A percentile compares a stretch with the other conserved stretches of the same genome.
phyloP scores from a whole-genome alignment of 2,797 vertebrate genomes.

The Malurus splendens region DNA sequence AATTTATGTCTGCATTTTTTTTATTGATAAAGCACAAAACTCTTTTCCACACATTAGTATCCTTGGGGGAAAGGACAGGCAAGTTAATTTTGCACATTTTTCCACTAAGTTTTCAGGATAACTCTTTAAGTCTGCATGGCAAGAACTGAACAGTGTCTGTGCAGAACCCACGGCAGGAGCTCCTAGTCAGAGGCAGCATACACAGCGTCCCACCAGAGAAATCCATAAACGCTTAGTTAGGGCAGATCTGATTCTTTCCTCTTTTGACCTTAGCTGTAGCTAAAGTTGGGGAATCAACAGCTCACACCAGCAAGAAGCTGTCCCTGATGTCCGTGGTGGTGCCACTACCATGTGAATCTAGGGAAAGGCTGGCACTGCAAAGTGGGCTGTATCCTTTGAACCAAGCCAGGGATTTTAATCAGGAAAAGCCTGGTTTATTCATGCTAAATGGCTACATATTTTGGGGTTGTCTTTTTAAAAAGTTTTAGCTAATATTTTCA shows the following conservation, averaged over 20 bases:
- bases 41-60: background rate
- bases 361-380: background rate
- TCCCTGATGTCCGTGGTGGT: background rate
- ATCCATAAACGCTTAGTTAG: background rate
- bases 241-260: background rate
- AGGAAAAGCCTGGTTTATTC: background rate
- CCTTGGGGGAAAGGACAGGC: background rate
- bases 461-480: background rate
- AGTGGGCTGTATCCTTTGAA: background rate
- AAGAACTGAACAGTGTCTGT: background rate
- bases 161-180: background rate
- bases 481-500: background rate
- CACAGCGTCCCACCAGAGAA: background rate
- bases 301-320: background rate
- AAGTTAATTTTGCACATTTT: background rate
- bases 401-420: background rate
- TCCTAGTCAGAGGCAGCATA: background rate
- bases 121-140: background rate
- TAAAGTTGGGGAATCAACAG: background rate
- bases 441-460: background rate
- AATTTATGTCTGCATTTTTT: background rate
- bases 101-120: background rate
- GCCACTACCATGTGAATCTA: background rate
- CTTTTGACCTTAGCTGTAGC: background rate
- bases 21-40: background rate